Percentiles rank a stretch among this genome's conserved stretches.
These are phyloP conservation scores for Tetragnatha montana DNA, from an alignment of 2,888 invertebrate genomes.

Conservation along the genomic window DNA sequence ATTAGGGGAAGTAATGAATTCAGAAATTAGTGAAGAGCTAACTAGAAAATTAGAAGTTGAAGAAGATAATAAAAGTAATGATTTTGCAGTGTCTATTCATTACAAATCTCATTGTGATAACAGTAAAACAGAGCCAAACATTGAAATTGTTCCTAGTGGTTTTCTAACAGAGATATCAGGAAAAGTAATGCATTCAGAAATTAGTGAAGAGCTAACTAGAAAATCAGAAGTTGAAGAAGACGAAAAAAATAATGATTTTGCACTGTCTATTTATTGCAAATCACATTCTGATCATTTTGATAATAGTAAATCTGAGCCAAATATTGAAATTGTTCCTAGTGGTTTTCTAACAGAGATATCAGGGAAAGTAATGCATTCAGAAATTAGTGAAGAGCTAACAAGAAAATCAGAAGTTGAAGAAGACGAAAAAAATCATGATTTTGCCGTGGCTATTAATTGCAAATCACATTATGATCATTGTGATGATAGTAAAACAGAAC, in stretches of 20 bases:
- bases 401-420: slow-evolving; percentile 35
- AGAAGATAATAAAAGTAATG: slow-evolving; percentile 2
- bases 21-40: background rate
- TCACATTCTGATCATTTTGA: too few relatives aligned
- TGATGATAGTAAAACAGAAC: too few relatives aligned
- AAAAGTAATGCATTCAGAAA: background rate
- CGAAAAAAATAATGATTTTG: slow-evolving; percentile 18
- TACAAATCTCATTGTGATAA: too few relatives aligned
- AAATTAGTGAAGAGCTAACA: background rate
- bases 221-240: slow-evolving; percentile 34
- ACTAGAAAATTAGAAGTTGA: slow-evolving; percentile 30
- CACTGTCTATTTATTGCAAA: slow-evolving; percentile 1
- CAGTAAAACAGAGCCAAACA: too few relatives aligned
- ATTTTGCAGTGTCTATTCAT: slow-evolving; percentile 23
- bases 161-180: too few relatives aligned
- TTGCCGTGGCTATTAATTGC: slow-evolving; percentile 7
- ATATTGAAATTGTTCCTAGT: too few relatives aligned
- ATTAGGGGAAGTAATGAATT: background rate
- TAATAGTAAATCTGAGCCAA: too few relatives aligned
- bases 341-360: too few relatives aligned
- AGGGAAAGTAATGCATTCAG: background rate
- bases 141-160: too few relatives aligned
- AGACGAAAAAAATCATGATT: slow-evolving; percentile 14
- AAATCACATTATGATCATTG: too few relatives aligned
- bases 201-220: background rate